phyloP scores from a whole-genome alignment of 2,113 vertebrate species.

The Centropus unirufus region DNA sequence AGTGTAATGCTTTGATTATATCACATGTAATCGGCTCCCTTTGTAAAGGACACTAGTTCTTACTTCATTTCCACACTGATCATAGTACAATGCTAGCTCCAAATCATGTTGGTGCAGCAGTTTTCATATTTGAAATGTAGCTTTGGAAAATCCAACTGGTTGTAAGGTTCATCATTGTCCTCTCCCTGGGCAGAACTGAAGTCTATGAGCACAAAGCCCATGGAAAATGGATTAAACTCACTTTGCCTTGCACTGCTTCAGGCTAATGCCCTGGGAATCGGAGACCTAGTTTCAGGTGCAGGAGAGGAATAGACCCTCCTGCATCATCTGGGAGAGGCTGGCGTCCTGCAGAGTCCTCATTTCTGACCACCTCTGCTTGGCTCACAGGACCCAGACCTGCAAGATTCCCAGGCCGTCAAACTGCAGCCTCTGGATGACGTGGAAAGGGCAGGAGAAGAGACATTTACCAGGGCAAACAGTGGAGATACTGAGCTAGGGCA shows the following conservation, averaged over 20 bases:
- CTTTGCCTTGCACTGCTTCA: neutral
- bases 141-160: neutral
- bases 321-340: neutral
- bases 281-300: neutral
- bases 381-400: accelerated
- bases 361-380: neutral
- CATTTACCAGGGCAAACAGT: neutral
- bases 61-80: neutral
- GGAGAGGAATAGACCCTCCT: neutral
- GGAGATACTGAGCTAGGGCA: neutral
- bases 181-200: neutral
- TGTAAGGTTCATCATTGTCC: neutral
- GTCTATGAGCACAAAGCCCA: neutral
- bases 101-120: neutral
- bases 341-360: neutral
- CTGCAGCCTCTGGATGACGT: accelerated
- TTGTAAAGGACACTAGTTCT: neutral
- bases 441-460: neutral
- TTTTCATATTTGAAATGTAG: neutral
- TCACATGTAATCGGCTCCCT: neutral
- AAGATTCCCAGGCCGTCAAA: neutral
- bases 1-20: neutral
- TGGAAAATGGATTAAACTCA: neutral
- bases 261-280: neutral
- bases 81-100: neutral